These are phyloP conservation scores for Polydrusus pterygomalis DNA, from an alignment of 2,888 invertebrate genomes.

Conservation along the genomic window DNA sequence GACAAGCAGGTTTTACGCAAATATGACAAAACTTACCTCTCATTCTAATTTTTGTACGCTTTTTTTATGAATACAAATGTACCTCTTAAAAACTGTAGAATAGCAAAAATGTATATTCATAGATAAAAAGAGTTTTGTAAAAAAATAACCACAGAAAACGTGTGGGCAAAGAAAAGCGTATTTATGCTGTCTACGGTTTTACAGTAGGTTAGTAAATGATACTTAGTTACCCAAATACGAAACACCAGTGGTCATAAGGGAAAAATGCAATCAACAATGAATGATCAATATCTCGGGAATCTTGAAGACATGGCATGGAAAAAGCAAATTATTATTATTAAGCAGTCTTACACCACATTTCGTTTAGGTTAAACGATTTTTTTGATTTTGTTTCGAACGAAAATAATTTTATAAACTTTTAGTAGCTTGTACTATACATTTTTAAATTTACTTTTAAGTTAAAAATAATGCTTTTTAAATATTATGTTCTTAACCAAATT, in stretches of 20 bases:
- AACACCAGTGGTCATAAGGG: slow-evolving; percentile 62
- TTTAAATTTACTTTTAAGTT: too few species aligned
- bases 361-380: slow-evolving; percentile 25
- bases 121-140: neutral
- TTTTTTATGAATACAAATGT: too few species aligned
- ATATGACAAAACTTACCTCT: too few species aligned
- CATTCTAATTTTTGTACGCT: too few species aligned
- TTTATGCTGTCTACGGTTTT: slow-evolving; percentile 13
- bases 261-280: slow-evolving; percentile 68
- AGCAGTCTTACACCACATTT: slow-evolving; percentile 46
- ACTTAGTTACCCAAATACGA: slow-evolving; percentile 60
- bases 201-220: slow-evolving; percentile 41
- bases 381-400: slow-evolving; percentile 41
- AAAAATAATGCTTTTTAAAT: too few species aligned
- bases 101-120: neutral
- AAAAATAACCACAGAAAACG: slow-evolving; percentile 3
- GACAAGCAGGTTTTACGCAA: too few species aligned
- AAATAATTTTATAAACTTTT: neutral
- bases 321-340: slow-evolving; percentile 63
- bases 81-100: neutral
- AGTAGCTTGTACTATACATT: too few species aligned
- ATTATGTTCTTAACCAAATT: too few species aligned
- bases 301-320: slow-evolving; percentile 68
- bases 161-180: slow-evolving; percentile 2
- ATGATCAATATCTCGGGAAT: slow-evolving; percentile 72